These are phyloP conservation scores for Ceratosolen fusciceps DNA, from an alignment of 1,140 invertebrate genomes.

Conservation along the genomic window DNA sequence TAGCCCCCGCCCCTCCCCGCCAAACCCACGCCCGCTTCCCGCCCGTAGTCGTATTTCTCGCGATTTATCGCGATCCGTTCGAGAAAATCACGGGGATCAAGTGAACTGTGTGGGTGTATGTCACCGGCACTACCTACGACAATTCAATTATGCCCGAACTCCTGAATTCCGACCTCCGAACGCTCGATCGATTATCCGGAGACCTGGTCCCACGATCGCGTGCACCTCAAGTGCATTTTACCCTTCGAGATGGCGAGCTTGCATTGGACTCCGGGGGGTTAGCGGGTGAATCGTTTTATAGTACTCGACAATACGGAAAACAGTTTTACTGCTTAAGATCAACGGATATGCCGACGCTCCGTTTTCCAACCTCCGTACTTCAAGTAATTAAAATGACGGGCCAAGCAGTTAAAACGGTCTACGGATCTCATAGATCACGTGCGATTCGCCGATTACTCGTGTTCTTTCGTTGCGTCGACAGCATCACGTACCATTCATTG, in stretches of 20 bases:
- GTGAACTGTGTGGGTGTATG: background rate
- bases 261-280: background rate
- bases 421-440: no score
- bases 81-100: constrained; percentile 35
- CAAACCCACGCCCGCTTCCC: background rate
- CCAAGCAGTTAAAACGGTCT: no score
- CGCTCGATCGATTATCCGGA: constrained; percentile 14
- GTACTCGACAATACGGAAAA: background rate
- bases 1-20: background rate
- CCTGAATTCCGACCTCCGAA: background rate
- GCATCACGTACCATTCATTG: no score
- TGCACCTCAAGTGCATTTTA: background rate
- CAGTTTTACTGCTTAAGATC: background rate
- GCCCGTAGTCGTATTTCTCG: background rate
- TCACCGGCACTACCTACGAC: background rate
- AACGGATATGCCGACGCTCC: background rate
- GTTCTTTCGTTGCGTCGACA: no score
- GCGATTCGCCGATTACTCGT: no score
- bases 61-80: constrained; percentile 36
- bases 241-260: background rate
- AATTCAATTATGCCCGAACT: constrained; percentile 35
- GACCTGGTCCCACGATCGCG: background rate
- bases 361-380: background rate
- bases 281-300: background rate
- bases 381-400: no score